Conservation (phyloP, 2,797 vertebrate species). For the Acanthopagrus latus region DNA sequence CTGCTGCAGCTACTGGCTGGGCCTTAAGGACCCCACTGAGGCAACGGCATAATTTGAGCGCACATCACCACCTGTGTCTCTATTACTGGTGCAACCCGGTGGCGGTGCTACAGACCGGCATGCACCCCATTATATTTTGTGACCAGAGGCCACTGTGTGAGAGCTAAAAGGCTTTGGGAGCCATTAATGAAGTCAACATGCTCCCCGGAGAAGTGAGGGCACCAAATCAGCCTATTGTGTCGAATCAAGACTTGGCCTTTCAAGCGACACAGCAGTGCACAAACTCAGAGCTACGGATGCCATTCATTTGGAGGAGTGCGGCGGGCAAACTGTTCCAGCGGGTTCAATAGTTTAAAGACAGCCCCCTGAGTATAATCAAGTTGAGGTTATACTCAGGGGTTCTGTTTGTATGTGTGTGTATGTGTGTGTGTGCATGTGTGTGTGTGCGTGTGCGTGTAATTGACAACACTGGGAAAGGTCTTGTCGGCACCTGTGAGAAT, state of each 20-base stretch:
- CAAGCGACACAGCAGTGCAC: constrained; percentile 49
- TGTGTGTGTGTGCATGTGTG: not conserved
- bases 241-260: constrained; percentile 64
- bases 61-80: constrained; percentile 73
- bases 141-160: constrained; percentile 66
- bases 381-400: constrained; percentile 10
- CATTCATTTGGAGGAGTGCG: constrained; percentile 39
- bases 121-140: constrained; percentile 71
- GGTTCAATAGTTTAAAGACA: constrained; percentile 31
- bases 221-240: constrained; percentile 70
- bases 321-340: constrained; percentile 28
- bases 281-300: constrained; percentile 42
- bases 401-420: not conserved
- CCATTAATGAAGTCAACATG: constrained; percentile 75
- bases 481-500: constrained; percentile 15
- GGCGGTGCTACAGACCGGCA: constrained; percentile 43
- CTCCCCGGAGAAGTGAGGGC: constrained; percentile 51
- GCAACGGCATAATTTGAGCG: constrained; percentile 65
- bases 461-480: not conserved
- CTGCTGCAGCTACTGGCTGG: constrained; percentile 41
- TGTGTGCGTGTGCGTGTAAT: not conserved
- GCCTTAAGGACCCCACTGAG: constrained; percentile 63
- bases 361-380: constrained; percentile 20
- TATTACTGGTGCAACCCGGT: constrained; percentile 63
- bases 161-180: constrained; percentile 69